These are phyloP conservation scores for Arvicanthis niloticus DNA, from an alignment of 2,113 vertebrate genomes.

Conservation along the genomic window DNA sequence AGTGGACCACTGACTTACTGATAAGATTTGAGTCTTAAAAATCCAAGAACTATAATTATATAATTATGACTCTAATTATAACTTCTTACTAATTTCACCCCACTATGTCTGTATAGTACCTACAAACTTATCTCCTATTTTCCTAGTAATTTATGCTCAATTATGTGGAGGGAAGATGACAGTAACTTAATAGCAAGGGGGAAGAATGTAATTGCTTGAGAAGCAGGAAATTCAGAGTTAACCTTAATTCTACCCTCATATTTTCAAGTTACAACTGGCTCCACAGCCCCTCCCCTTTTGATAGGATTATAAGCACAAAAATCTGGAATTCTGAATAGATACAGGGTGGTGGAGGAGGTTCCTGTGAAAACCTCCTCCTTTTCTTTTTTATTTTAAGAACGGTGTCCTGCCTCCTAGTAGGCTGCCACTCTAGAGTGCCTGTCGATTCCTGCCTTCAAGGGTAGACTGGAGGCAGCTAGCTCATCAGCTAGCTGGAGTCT, in stretches of 20 bases:
- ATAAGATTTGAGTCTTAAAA: slow-evolving; percentile 63
- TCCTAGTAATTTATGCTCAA: slow-evolving; percentile 53
- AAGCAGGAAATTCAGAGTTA: slow-evolving; percentile 69
- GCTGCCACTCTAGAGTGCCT: background rate
- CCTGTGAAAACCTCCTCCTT: background rate
- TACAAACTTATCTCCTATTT: slow-evolving; percentile 60
- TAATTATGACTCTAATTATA: slow-evolving; percentile 16
- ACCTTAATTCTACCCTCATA: slow-evolving; percentile 46
- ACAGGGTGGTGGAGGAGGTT: background rate
- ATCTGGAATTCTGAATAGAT: slow-evolving; percentile 29
- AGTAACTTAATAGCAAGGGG: slow-evolving; percentile 58
- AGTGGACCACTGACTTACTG: slow-evolving; percentile 66
- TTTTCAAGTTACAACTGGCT: slow-evolving; percentile 30
- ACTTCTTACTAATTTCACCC: slow-evolving; percentile 72
- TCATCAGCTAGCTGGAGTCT: background rate
- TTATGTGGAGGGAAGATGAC: slow-evolving; percentile 49
- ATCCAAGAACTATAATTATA: slow-evolving; percentile 62
- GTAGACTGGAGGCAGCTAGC: background rate
- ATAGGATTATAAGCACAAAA: background rate
- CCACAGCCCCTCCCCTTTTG: background rate
- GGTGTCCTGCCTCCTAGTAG: background rate
- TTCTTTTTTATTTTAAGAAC: background rate
- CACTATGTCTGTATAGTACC: slow-evolving; percentile 62
- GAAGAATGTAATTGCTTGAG: slow-evolving; percentile 62
- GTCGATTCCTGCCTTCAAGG: background rate